Evolutionary conservation across 2,888 invertebrate genomes (phyloP), one percentile per base, ranked within the genome.

Genomic region (Sinelater perroti): DNA sequence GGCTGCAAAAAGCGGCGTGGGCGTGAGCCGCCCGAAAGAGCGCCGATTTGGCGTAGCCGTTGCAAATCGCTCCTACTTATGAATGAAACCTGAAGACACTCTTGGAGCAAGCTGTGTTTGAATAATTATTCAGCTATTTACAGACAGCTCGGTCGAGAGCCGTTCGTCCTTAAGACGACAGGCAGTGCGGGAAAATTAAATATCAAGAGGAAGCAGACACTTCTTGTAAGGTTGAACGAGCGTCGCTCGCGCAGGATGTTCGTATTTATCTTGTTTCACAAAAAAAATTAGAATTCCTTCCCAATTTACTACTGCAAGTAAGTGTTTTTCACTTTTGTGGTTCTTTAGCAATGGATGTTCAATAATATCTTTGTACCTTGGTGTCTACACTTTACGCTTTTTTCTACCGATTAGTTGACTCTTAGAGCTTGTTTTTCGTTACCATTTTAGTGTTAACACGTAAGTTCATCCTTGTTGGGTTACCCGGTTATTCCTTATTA

Each of bases 91-190:
- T 14, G 14, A 14, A 33, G 16, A 33, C 2, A 33, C 2, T 8
- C 4, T n/a, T 14, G 16, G 16, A 18, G 18, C 35, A 35, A 35
- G 17, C 3, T 17, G 8, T 35, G 18, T 35, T 35, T 35, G 8
- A 35, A 35, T 35, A 35, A 33, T 33, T 33, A 33, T 33, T 13
- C 6, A 33, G 35, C 18, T 35, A 35, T 35, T 35, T 35, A 35
- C 35, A 35, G 35, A 35, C 35, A 17, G 35, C 35, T 35, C 18
- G 18, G 18, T n/a, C 35, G 35, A 35, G 35, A 35, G 8, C 13
- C 16, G 16, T 35, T 35, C 35, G 14, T 4, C 35, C 18, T 35
- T 18, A 14, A 35, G 8, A n/a, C 28, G 28, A 10, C 5, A 16
- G 35, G 35, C 17, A 18, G 16, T 21, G 38, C 20, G 38, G 13